Evolutionary conservation across 2,113 vertebrate species (phyloP).

Genomic region (Pseudorasbora parva): DNA sequence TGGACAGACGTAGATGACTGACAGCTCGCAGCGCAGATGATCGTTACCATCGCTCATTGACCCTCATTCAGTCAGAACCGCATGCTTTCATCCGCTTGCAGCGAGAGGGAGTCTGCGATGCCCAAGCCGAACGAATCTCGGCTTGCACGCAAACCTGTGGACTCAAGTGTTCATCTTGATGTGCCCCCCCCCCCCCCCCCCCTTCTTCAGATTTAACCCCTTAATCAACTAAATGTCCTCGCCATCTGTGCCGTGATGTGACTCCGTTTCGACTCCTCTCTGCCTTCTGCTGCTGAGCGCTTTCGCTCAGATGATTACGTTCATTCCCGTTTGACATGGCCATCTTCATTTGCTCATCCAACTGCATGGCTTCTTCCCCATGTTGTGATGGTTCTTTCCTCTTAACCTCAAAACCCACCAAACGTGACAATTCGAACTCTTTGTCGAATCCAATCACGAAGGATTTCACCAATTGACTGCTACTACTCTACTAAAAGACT

Average conservation of each 20-base stretch:
- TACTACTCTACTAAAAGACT: conserved; percentile 70
- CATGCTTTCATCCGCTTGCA: conserved; percentile 61
- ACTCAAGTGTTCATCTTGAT: neutral
- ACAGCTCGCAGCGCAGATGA: neutral
- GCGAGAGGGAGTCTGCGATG: conserved; percentile 57
- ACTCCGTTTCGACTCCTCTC: conserved; percentile 37
- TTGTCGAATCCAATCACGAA: conserved; percentile 74
- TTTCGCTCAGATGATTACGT: conserved; percentile 9
- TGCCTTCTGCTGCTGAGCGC: conserved; percentile 15
- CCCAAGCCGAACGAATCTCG: conserved; percentile 62
- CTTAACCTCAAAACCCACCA: conserved; percentile 68
- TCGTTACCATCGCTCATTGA: neutral
- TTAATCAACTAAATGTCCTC: conserved; percentile 47
- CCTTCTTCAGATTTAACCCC: conserved; percentile 49
- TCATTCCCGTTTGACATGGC: neutral
- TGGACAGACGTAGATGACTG: neutral
- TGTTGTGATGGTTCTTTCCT: conserved; percentile 68
- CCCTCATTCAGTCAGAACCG: conserved; percentile 30
- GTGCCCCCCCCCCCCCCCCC: neutral
- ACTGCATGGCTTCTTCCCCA: conserved; percentile 75
- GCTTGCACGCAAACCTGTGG: conserved; percentile 50
- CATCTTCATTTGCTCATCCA: conserved; percentile 53
- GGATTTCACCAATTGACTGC: conserved; percentile 63
- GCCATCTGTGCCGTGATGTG: conserved; percentile 60
- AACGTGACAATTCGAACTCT: conserved; percentile 70